Conservation (phyloP, 2,797 vertebrate genomes). For the Eupleurogrammus muticus region DNA sequence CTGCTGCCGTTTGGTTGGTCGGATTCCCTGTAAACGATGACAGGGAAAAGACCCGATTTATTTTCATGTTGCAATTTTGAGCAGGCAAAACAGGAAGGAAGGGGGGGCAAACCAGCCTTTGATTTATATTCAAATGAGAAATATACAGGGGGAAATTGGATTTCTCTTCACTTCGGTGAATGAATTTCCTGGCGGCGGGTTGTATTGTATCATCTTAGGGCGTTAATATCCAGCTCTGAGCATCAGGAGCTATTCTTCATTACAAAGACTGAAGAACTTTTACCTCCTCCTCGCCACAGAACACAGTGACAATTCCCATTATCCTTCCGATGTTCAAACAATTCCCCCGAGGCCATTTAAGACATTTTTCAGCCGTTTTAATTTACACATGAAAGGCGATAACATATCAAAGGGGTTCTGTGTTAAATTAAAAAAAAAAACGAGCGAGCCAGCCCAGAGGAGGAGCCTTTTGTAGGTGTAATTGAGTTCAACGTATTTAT, state of each 20-base stretch:
- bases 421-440: constrained; percentile 54
- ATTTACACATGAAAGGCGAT: constrained; percentile 75
- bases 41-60: constrained; percentile 30
- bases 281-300: constrained; percentile 43
- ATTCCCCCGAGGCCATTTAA: constrained; percentile 58
- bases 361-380: constrained; percentile 55
- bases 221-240: constrained; percentile 72
- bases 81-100: constrained; percentile 39
- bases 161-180: constrained; percentile 40
- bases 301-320: constrained; percentile 58
- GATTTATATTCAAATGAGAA: constrained; percentile 49
- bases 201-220: constrained; percentile 47
- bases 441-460: constrained; percentile 27
- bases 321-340: constrained; percentile 63
- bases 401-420: constrained; percentile 63
- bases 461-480: constrained; percentile 40
- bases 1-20: constrained; percentile 3
- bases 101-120: constrained; percentile 5
- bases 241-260: constrained; percentile 55
- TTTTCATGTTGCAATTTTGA: constrained; percentile 60
- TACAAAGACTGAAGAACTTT: constrained; percentile 62
- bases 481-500: constrained; percentile 50
- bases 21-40: constrained; percentile 31
- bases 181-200: constrained; percentile 24
- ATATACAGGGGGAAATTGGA: constrained; percentile 45